Conservation (phyloP, 1,140 invertebrate genomes). For the Apis florea region DNA sequence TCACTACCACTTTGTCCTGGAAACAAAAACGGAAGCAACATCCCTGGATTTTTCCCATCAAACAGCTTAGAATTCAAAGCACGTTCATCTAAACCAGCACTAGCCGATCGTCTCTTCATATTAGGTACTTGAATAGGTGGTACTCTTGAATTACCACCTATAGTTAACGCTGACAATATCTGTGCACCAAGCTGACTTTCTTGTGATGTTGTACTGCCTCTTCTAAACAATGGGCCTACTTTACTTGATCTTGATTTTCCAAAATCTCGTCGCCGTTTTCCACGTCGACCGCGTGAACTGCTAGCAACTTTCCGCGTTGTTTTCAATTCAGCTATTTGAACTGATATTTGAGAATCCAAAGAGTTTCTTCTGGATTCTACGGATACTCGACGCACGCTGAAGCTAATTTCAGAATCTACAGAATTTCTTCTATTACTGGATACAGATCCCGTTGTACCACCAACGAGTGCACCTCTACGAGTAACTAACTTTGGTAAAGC, state of each 20-base stretch:
- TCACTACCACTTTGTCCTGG: conserved; percentile 81
- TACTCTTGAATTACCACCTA: conserved; percentile 76
- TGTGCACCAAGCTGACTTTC: conserved; percentile 87
- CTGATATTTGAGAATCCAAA: conserved; percentile 90
- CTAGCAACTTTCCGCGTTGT: conserved; percentile 82
- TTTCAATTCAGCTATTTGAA: conserved; percentile 90
- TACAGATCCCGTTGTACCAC: conserved; percentile 81
- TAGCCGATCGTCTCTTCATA: conserved; percentile 82
- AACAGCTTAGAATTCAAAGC: conserved; percentile 80
- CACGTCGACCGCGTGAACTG: conserved; percentile 70
- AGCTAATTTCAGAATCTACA: conserved; percentile 90
- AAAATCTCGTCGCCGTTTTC: conserved; percentile 69
- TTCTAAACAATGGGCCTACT: conserved; percentile 80
- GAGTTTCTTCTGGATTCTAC: conserved; percentile 91
- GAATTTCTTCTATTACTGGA: conserved; percentile 84
- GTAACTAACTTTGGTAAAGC: conserved; percentile 92
- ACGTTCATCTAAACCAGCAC: conserved; percentile 77
- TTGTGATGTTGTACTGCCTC: conserved; percentile 89
- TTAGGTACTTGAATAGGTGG: conserved; percentile 78
- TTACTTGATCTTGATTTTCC: conserved; percentile 76
- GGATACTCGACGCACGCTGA: conserved; percentile 88
- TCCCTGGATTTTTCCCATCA: conserved; percentile 80
- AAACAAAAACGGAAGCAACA: conserved; percentile 81
- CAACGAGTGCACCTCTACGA: conserved; percentile 88
- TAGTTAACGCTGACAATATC: conserved; percentile 79